Evolutionary conservation across 2,888 invertebrate species (phyloP), one percentile per base, ranked within the genome.

Genomic region (Galerucella calmariensis): DNA sequence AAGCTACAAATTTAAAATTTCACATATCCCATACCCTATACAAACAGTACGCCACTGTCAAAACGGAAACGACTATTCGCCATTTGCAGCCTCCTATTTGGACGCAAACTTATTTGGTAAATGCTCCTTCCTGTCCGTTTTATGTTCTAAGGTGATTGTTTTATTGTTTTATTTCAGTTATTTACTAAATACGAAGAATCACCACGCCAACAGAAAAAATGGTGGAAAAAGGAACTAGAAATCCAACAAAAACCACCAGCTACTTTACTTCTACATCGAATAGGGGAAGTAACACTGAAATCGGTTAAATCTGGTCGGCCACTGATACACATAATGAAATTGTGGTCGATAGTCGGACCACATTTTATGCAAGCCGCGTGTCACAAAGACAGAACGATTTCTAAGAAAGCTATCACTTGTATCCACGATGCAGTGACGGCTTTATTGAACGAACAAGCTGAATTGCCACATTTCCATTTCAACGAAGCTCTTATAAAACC

Each of bases 331-430:
- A 92, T 97, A 69, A 95, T 98, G 92, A 93, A 94, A 80, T 92
- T 94, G 27, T 98, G 98, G 98, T 95, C 95, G 12, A 94, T 97
- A 0, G 94, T 96, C 0, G 96, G 97, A 0, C 95, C 96, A 0
- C 97, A 98, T 87, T 93, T 98, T 72, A 97, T 97, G 92, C 97
- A 98, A 91, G 97, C 97, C 27, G 96, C 97, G 2, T 97, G 97
- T 81, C 96, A 97, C 87, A 94, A 94, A 81, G 97, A 97, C 84
- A 91, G 94, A 41, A 91, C 92, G 72, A 94, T 97, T 73, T 96
- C 96, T 0, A 97, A 97, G 85, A 93, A 96, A 82, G 97, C 97
- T 0, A 95, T 98, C 46, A 93, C 94, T 79, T 96, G 96, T 82
- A 94, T 98, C 76, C 97, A 97, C 84, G 97, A 97, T 83, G 94